These are phyloP conservation scores for Orchestes rusci DNA, from an alignment of 2,888 invertebrate genomes.

Conservation along the genomic window DNA sequence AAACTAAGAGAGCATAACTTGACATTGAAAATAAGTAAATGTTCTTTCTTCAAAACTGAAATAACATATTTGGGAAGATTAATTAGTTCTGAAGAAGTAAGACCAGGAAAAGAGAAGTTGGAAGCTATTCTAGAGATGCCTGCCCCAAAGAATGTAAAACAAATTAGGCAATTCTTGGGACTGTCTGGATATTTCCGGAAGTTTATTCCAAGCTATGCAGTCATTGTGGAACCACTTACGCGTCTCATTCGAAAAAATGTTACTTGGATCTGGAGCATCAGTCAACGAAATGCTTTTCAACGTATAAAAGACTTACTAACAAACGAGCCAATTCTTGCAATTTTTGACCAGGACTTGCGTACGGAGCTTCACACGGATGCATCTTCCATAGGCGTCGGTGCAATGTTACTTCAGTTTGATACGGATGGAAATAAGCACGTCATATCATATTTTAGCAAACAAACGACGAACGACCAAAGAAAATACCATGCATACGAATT, in stretches of 20 bases:
- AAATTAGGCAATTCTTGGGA: conserved; percentile 27
- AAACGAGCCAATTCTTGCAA: conserved; percentile 18
- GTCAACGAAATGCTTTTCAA: conserved; percentile 16
- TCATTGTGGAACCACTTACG: too few species aligned
- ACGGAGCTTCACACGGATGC: conserved; percentile 25
- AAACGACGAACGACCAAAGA: background rate
- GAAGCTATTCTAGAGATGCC: conserved; percentile 20
- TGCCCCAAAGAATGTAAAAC: too few species aligned
- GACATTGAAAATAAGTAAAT: conserved; percentile 26
- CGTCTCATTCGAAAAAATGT: too few species aligned
- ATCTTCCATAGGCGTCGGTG: conserved; percentile 19
- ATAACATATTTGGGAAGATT: conserved; percentile 26
- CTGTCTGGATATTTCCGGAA: conserved; percentile 25
- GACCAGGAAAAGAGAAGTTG: conserved; percentile 22
- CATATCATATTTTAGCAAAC: conserved; percentile 4
- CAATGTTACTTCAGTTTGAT: conserved; percentile 20
- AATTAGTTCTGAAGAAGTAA: conserved; percentile 22
- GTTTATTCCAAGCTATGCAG: conserved; percentile 22
- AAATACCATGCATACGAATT: conserved; percentile 7
- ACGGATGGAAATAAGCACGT: conserved; percentile 7
- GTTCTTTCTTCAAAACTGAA: conserved; percentile 22
- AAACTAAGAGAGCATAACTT: too few species aligned
- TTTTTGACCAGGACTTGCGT: conserved; percentile 5
- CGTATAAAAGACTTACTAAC: conserved; percentile 14
- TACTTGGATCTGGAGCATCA: conserved; percentile 17